Evolutionary conservation across 2,113 vertebrate genomes (phyloP).

Genomic region (Syngnathus scovelli): DNA sequence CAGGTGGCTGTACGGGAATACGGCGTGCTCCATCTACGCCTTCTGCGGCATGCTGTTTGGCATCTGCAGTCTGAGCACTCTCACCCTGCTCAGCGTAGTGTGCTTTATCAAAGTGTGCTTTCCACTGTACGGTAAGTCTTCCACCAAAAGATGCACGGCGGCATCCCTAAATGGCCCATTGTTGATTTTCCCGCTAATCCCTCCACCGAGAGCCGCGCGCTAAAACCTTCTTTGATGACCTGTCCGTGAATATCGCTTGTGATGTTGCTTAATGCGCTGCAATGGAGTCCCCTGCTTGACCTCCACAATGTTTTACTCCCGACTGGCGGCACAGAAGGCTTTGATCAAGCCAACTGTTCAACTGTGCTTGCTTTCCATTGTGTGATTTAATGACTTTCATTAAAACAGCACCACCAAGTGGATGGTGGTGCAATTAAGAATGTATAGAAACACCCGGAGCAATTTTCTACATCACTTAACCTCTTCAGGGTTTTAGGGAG

Average conservation of each 20-base stretch:
- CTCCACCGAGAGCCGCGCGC: slow-evolving; percentile 18
- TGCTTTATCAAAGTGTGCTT: slow-evolving; percentile 79
- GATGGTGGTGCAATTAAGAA: too few relatives aligned
- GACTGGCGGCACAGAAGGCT: not conserved
- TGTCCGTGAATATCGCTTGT: slow-evolving; percentile 34
- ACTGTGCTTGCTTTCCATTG: not conserved
- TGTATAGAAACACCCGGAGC: too few relatives aligned
- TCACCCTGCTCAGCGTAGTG: slow-evolving; percentile 72
- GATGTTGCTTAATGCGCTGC: slow-evolving; percentile 36
- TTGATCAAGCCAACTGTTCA: not conserved
- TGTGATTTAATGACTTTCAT: not conserved
- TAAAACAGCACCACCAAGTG: too few relatives aligned
- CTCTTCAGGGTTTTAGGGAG: too few relatives aligned
- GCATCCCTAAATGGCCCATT: slow-evolving; percentile 28
- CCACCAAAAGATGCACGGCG: slow-evolving; percentile 19
- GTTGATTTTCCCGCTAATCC: slow-evolving; percentile 44
- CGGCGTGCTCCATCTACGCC: slow-evolving; percentile 69
- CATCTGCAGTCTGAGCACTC: slow-evolving; percentile 73
- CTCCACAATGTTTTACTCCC: not conserved
- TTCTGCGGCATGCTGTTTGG: slow-evolving; percentile 77
- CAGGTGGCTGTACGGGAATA: slow-evolving; percentile 75
- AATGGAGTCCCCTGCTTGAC: slow-evolving; percentile 14
- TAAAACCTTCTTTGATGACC: slow-evolving; percentile 44
- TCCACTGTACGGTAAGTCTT: slow-evolving; percentile 69
- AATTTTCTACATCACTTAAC: too few relatives aligned